A percentile compares a stretch with the other conserved stretches of the same genome.
phyloP scores from a whole-genome alignment of 2,888 invertebrate genomes.

The Drosophila greeni region DNA sequence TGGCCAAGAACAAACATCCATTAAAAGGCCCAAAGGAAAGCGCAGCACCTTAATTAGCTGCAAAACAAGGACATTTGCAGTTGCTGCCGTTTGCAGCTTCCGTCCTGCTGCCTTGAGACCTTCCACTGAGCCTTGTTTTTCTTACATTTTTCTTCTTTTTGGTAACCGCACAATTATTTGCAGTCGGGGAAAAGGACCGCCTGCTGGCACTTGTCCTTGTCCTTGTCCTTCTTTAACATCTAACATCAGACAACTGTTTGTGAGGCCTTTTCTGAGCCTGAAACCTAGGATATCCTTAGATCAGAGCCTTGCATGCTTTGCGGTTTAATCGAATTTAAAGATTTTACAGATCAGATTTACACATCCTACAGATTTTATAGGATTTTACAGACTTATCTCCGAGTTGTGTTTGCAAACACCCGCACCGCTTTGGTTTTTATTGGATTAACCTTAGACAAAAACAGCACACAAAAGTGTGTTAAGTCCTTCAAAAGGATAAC shows the following conservation, averaged over 20 bases:
- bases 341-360: conserved; percentile 68
- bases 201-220: conserved; percentile 57
- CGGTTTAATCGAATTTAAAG: conserved; percentile 73
- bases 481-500: conserved; percentile 44
- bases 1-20: conserved; percentile 13
- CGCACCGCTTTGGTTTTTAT: conserved; percentile 57
- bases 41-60: conserved; percentile 48
- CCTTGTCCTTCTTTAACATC: conserved; percentile 30
- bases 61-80: conserved; percentile 58
- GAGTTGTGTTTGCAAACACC: conserved; percentile 66
- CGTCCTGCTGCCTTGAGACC: conserved; percentile 25
- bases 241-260: conserved; percentile 28
- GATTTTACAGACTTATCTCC: conserved; percentile 38
- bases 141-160: conserved; percentile 9
- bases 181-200: conserved; percentile 31
- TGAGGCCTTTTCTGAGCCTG: conserved; percentile 7
- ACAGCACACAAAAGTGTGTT: conserved; percentile 55
- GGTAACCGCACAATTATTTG: conserved; percentile 67
- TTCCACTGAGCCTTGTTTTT: neutral
- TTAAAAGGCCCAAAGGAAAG: conserved; percentile 27
- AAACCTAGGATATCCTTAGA: conserved; percentile 39
- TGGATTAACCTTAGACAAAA: conserved; percentile 60
- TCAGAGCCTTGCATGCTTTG: conserved; percentile 65
- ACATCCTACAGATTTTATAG: too few relatives aligned
- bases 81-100: conserved; percentile 68